Conservation (phyloP, 2,113 vertebrate genomes). For the Xenopus borealis region DNA sequence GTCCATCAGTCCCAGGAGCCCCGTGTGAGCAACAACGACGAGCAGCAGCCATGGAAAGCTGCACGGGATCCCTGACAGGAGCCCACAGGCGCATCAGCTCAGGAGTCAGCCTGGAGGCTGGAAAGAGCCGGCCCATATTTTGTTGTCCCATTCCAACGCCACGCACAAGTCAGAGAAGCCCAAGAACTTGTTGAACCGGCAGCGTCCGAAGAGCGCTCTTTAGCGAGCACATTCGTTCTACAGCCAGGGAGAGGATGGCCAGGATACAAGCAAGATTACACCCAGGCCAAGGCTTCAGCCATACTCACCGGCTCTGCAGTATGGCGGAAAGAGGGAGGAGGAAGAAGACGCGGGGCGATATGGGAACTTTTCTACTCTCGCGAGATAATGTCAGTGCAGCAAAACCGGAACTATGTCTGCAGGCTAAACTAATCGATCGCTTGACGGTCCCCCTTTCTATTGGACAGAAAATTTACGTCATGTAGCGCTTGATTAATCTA, state of each 20-base stretch:
- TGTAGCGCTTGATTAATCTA: too few relatives aligned
- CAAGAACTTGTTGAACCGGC: background rate
- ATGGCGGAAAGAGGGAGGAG: constrained; percentile 94
- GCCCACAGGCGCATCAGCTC: too few relatives aligned
- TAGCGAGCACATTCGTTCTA: fast-evolving
- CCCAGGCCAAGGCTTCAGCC: fast-evolving
- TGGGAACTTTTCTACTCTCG: constrained; percentile 58
- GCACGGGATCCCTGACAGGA: background rate
- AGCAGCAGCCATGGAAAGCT: background rate
- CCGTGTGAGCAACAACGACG: background rate
- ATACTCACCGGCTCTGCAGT: constrained; percentile 87
- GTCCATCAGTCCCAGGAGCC: background rate
- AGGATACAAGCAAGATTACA: constrained; percentile 67
- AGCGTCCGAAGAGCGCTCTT: fast-evolving
- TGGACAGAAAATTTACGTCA: too few relatives aligned
- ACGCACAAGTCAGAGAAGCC: fast-evolving
- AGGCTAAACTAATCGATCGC: too few relatives aligned
- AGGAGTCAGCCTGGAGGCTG: background rate
- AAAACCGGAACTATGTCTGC: too few relatives aligned
- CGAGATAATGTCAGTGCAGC: background rate
- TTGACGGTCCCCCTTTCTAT: too few relatives aligned
- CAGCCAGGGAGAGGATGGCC: constrained; percentile 59
- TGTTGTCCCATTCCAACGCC: fast-evolving
- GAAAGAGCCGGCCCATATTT: background rate
- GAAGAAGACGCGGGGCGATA: constrained; percentile 63